Evolutionary conservation across 2,888 invertebrate genomes (phyloP), one percentile per base, ranked within the genome.

Genomic region (Plebejus argus): DNA sequence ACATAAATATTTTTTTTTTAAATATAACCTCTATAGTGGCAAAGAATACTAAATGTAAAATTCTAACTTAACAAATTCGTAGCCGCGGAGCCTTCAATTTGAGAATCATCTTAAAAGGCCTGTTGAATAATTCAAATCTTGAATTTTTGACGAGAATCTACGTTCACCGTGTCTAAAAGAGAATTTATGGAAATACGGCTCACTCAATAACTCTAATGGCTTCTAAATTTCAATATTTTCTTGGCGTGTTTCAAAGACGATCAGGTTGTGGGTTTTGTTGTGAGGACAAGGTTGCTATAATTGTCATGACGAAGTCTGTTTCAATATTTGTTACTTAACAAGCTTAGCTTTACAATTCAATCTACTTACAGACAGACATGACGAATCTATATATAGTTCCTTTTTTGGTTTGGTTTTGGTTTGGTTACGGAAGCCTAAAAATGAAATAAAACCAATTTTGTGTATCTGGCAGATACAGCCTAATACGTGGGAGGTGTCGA

Each of bases 41-140:
- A n/a, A n/a, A n/a, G n/a, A n/a, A n/a, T n/a, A n/a, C n/a, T n/a
- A n/a, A n/a, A n/a, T n/a, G n/a, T n/a, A n/a, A n/a, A n/a, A n/a
- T n/a, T n/a, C n/a, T n/a, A n/a, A n/a, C n/a, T n/a, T n/a, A n/a
- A n/a, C n/a, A n/a, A n/a, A n/a, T 82, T 84, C 85, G 86, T 85
- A 86, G 86, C 88, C 85, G 84, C 85, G 85, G 87, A 88, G 88
- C 88, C 88, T 89, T 86, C 89, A 88, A 90, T 90, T 91, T 88
- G 88, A 85, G 89, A 90, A 90, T 90, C 89, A 90, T 88, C 87
- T 87, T 86, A 86, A 89, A 91, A 88, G 89, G 88, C 85, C 87
- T 87, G 82, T 86, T 91, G 91, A 91, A 91, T 91, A 86, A 91
- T 91, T 91, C 89, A 90, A 88, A 86, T 84, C 85, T 83, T 88